A percentile compares a stretch with the other conserved stretches of the same genome.
phyloP scores from a whole-genome alignment of 2,888 invertebrate species.

The Luperina nickerlii region DNA sequence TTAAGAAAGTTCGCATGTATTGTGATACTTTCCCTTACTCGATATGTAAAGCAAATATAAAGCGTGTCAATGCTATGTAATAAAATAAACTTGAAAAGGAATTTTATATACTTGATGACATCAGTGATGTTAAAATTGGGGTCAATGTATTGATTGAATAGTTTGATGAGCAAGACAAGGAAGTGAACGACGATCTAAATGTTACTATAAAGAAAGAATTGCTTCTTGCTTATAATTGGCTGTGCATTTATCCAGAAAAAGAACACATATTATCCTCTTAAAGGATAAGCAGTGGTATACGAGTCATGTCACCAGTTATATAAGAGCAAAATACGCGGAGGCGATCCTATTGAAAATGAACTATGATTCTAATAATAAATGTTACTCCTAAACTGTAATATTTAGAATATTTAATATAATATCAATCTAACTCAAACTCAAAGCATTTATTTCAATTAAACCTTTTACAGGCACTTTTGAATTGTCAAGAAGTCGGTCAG shows the following conservation, averaged over 20 bases:
- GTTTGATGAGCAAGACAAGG: background rate
- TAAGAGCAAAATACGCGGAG: too few species aligned
- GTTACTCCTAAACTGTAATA: too few species aligned
- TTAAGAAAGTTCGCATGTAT: conserved; percentile 60
- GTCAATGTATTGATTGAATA: background rate
- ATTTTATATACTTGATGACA: conserved; percentile 18
- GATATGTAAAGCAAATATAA: conserved; percentile 41
- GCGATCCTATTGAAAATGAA: too few species aligned
- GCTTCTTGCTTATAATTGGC: background rate
- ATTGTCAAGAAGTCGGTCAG: too few species aligned
- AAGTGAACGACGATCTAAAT: background rate
- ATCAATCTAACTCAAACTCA: too few species aligned
- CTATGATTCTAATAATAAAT: too few species aligned
- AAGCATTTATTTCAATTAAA: too few species aligned
- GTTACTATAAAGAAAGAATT: background rate
- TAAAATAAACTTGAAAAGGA: conserved; percentile 13
- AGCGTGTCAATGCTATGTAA: conserved; percentile 31
- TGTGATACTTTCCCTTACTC: conserved; percentile 57
- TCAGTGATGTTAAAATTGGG: background rate
- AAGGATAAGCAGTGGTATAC: too few species aligned
- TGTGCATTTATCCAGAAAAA: background rate
- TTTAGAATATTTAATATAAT: too few species aligned
- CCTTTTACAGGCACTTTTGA: too few species aligned
- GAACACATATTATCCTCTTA: too few species aligned
- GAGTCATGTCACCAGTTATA: background rate